These are phyloP conservation scores for Cardiocondyla obscurior DNA, from an alignment of 1,140 invertebrate species.

Conservation along the genomic window DNA sequence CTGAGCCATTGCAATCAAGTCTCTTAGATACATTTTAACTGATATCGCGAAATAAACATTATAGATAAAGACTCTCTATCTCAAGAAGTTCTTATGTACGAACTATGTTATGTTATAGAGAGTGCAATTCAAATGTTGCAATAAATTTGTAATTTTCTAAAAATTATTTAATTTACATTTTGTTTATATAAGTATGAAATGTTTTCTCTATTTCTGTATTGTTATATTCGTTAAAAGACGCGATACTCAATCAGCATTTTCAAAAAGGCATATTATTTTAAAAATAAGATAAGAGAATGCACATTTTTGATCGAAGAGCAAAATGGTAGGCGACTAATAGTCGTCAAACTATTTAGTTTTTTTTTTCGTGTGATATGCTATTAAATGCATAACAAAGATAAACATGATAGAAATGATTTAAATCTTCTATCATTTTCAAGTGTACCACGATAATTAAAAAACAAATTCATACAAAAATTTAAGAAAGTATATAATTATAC, in stretches of 20 bases:
- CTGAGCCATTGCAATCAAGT: slow-evolving; percentile 55
- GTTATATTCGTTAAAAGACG: slow-evolving; percentile 57
- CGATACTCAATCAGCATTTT: slow-evolving; percentile 48
- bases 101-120: not conserved
- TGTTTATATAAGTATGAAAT: not conserved
- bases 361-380: slow-evolving; percentile 42
- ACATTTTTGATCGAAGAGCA: slow-evolving; percentile 47
- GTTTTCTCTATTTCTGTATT: slow-evolving; percentile 49
- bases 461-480: slow-evolving; percentile 45
- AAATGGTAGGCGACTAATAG: slow-evolving; percentile 56
- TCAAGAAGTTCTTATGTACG: slow-evolving; percentile 9
- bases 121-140: not conserved
- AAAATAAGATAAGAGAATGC: slow-evolving; percentile 50
- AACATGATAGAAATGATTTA: slow-evolving; percentile 48
- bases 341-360: slow-evolving; percentile 7
- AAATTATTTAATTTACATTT: slow-evolving; percentile 17
- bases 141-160: not conserved
- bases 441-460: slow-evolving; percentile 52
- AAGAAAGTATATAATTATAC: slow-evolving; percentile 25
- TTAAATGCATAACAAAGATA: slow-evolving; percentile 53
- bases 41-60: slow-evolving; percentile 64
- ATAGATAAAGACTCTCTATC: slow-evolving; percentile 41
- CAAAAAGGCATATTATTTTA: slow-evolving; percentile 29
- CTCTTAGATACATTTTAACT: slow-evolving; percentile 64
- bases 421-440: slow-evolving; percentile 48